These are phyloP conservation scores for Gambusia holbrooki DNA, from an alignment of 2,113 vertebrate species.

Conservation along the genomic window DNA sequence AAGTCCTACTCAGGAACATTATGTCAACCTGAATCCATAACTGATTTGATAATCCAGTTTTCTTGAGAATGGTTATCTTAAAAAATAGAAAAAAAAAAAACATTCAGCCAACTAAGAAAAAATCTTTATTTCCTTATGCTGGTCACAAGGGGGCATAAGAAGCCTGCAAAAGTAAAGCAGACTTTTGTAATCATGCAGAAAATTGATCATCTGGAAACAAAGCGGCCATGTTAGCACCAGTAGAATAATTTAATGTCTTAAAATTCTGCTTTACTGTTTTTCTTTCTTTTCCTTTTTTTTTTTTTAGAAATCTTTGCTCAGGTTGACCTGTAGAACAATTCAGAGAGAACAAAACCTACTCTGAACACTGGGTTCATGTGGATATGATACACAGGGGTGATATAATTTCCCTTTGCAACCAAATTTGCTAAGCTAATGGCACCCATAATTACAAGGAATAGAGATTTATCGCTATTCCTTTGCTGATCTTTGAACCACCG, in stretches of 20 bases:
- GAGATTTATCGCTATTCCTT: neutral
- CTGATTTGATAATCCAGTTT: too few species aligned
- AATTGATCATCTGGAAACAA: constrained; percentile 2
- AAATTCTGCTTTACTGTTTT: neutral
- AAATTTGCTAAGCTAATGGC: constrained; percentile 10
- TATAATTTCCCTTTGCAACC: neutral
- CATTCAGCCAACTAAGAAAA: too few species aligned
- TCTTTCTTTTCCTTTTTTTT: neutral
- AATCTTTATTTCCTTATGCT: neutral
- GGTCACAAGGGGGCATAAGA: constrained; percentile 38
- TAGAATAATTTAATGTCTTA: constrained; percentile 15
- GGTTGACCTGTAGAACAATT: constrained; percentile 16
- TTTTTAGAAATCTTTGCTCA: neutral
- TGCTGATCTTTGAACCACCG: constrained; percentile 21
- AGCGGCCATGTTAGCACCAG: neutral
- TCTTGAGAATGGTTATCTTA: too few species aligned
- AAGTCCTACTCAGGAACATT: too few species aligned
- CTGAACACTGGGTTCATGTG: constrained; percentile 2
- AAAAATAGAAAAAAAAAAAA: neutral
- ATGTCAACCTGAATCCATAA: too few species aligned
- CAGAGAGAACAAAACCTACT: constrained; percentile 10
- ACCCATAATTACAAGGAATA: constrained; percentile 1
- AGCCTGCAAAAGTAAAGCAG: neutral
- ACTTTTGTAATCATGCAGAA: neutral
- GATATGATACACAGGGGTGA: neutral